A percentile compares a stretch with the other conserved stretches of the same genome.
phyloP scores from a whole-genome alignment of 2,797 vertebrate genomes.

The Catamblyrhynchus diadema region DNA sequence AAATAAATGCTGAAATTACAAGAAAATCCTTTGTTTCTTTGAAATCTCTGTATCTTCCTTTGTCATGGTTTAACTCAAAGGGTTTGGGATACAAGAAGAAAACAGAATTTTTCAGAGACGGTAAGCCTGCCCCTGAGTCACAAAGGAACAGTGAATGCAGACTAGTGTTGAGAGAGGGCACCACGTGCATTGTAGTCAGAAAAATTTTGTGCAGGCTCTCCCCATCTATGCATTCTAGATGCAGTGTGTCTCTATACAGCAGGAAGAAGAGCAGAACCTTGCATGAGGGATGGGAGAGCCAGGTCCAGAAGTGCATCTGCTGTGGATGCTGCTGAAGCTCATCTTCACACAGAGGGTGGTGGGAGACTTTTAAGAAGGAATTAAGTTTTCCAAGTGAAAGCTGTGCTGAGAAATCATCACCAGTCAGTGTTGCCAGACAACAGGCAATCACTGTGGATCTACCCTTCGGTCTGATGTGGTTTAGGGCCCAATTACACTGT shows the following conservation, averaged over 20 bases:
- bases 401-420: conserved; percentile 9
- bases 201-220: not conserved
- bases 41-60: conserved; percentile 5
- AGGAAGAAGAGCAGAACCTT: conserved; percentile 11
- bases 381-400: conserved; percentile 32
- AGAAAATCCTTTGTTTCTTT: conserved; percentile 33
- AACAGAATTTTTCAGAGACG: not conserved
- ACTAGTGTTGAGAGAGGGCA: not conserved
- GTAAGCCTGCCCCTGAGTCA: not conserved
- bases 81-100: not conserved
- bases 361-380: conserved; percentile 17
- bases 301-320: conserved; percentile 19
- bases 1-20: conserved; percentile 41
- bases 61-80: not conserved
- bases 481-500: not conserved
- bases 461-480: not conserved
- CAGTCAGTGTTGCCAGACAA: not conserved
- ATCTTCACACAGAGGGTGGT: not conserved
- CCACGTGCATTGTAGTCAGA: not conserved
- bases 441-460: not conserved
- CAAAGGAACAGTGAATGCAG: not conserved
- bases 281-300: not conserved
- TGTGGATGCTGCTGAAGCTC: not conserved
- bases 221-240: not conserved
- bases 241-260: not conserved